Base-by-base conservation (phyloP, 2,888 invertebrate genomes). In the Hetaerina titia region DNA sequence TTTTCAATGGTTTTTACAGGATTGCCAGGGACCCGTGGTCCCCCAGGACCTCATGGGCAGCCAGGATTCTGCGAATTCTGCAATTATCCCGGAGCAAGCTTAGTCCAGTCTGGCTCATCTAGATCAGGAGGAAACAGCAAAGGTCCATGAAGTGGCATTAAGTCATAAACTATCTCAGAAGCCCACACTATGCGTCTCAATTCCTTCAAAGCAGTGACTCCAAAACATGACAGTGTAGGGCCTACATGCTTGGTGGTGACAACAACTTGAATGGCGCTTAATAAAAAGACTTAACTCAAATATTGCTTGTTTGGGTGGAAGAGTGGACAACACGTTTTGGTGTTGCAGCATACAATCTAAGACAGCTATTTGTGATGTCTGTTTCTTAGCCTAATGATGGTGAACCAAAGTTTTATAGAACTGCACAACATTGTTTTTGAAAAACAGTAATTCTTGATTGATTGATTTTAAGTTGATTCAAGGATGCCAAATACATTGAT, bases 1-100 rank as follows among this genome's bases (percentile, higher is more conserved):
- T 45, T 45, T 45, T 45, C 45, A 45, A 45, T 45, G 45, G 45
- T 97, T 95, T 95, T 94, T 96, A 89, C 89, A 95, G 95, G 95
- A 17, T 63, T 95, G 45, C 96, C 96, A 89, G 97, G 97, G 0
- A 97, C 97, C 56, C 96, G 97, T 95, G 98, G 98, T 4, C 96
- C 97, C 25, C 97, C 98, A 22, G 98, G 98, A 6, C 96, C 97
- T 0, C 97, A 98, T 95, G 98, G 98, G 60, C 96, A 97, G 69
- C 97, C 97, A n/a, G 98, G 98, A 0, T 97, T 97, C 96, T 98
- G 98, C 96, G 98, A 98, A 96, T 97, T 97, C 96, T 98, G 98
- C 96, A 97, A 97, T 96, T 98, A 96, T 97, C 97, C 96, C 87
- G 97, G 97, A 22, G 96, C 97, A 31, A 97, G 97, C 60, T 98